These are phyloP conservation scores for Bemisia tabaci DNA, from an alignment of 1,140 invertebrate genomes.

Conservation along the genomic window DNA sequence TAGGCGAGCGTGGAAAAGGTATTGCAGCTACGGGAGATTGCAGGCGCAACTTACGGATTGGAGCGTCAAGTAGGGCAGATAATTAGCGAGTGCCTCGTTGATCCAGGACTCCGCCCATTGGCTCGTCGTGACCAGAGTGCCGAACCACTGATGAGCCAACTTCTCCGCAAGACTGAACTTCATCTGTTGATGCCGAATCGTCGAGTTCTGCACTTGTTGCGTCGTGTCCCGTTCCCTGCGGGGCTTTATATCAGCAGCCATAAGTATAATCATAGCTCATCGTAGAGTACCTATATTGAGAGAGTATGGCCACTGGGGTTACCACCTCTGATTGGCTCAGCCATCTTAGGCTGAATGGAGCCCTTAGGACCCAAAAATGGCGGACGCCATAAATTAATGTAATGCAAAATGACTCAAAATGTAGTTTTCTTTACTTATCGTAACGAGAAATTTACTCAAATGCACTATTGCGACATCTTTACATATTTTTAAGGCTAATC, in stretches of 20 bases:
- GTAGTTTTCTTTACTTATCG: too few relatives aligned
- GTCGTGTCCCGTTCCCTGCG: not conserved
- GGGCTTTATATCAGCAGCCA: not conserved
- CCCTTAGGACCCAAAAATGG: too few relatives aligned
- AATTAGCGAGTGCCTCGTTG: slow-evolving; percentile 29
- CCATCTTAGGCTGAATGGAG: too few relatives aligned
- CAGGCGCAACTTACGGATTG: not conserved
- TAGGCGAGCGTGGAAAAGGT: not conserved
- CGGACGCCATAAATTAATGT: too few relatives aligned
- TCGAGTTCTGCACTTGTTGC: not conserved
- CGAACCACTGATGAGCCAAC: slow-evolving; percentile 52
- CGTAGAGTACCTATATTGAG: too few relatives aligned
- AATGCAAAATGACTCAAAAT: too few relatives aligned
- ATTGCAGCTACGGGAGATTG: not conserved
- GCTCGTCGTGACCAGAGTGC: slow-evolving; percentile 46
- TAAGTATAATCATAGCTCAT: too few relatives aligned
- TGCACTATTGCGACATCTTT: too few relatives aligned
- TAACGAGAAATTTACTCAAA: too few relatives aligned
- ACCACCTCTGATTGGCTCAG: too few relatives aligned
- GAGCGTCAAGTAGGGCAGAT: slow-evolving; percentile 13
- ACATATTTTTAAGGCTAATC: too few relatives aligned
- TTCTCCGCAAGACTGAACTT: slow-evolving; percentile 15
- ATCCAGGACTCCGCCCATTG: slow-evolving; percentile 36
- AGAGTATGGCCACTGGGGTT: too few relatives aligned
- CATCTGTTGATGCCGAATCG: not conserved